Percentiles rank a stretch among this genome's conserved stretches.
phyloP scores from a whole-genome alignment of 2,888 invertebrate genomes.

The Tetragnatha montana region DNA sequence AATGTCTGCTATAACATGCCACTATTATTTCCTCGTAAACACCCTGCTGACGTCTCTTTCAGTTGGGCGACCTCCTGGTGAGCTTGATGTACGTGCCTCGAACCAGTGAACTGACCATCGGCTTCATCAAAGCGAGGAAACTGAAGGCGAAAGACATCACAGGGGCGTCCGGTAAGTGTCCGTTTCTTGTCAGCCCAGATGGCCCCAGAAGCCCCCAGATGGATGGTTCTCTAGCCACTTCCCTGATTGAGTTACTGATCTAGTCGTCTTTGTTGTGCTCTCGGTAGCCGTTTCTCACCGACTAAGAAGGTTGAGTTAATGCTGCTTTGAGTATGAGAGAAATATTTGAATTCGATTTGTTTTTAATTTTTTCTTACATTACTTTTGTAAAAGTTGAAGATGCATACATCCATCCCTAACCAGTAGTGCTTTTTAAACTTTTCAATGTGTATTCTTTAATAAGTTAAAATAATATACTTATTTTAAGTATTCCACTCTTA shows the following conservation, averaged over 20 bases:
- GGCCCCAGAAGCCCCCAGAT: background rate
- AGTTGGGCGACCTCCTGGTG: slow-evolving; percentile 92
- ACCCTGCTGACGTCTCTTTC: slow-evolving; percentile 74
- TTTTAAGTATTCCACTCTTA: too few relatives aligned
- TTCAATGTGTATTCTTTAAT: too few relatives aligned
- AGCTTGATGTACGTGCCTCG: slow-evolving; percentile 97
- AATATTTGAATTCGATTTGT: too few relatives aligned
- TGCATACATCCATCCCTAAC: too few relatives aligned
- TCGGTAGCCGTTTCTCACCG: too few relatives aligned
- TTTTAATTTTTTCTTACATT: too few relatives aligned
- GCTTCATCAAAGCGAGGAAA: slow-evolving; percentile 93
- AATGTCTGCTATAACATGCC: background rate
- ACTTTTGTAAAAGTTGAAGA: too few relatives aligned
- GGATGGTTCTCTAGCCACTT: background rate
- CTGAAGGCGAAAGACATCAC: slow-evolving; percentile 97
- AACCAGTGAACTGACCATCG: slow-evolving; percentile 92
- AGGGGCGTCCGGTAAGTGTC: slow-evolving; percentile 88
- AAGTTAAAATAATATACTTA: too few relatives aligned
- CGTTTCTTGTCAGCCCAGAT: slow-evolving; percentile 23
- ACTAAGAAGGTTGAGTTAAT: too few relatives aligned
- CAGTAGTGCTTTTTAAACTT: too few relatives aligned
- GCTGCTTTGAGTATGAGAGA: too few relatives aligned
- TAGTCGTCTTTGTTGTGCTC: too few relatives aligned
- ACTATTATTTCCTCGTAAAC: background rate
- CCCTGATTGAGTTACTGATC: background rate